Base-by-base conservation (phyloP, 2,888 invertebrate species). In the Cactoblastis cactorum region DNA sequence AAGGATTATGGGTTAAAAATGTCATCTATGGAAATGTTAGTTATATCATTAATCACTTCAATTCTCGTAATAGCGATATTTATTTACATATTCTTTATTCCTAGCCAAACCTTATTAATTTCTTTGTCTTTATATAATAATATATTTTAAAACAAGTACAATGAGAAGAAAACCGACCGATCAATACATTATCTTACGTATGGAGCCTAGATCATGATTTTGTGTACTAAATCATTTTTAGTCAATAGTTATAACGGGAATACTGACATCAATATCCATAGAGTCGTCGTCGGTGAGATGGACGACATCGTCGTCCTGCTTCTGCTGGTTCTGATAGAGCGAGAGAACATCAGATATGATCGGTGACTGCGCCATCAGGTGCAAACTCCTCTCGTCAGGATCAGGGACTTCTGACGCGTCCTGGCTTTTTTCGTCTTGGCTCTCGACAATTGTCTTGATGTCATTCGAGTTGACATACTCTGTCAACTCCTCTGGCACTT, bases 311-410 rank as follows among this genome's bases (percentile, higher is more conserved):
- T 55, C 39, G 12, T 54, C 55, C 8, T 51, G 45, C 12, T 37
- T 53, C 24, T 71, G 68, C 19, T 76, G 71, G 8, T 71, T 69
- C 52, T 80, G 72, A 53, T 74, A 85, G 0, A 87, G 69, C 0
- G 88, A 88, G 8, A 87, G 64, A 2, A 89, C 87, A 49, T 86
- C 86, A 0, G 87, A 89, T 63, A 88, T 88, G 2, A 88, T 80
- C 0, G 87, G 86, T 1, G 85, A 78, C 41, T 82, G 80, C 0
- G 73, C 76, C 67, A 78, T 74, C 38, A 71, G 59, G 37, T 77
- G 77, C 19, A 78, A 52, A 3, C 71, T 63, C 14, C 65, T 65
- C 48, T 77, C 71, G 11, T 70, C 65, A 24, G 74, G 50, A n/a
- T 53, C 24, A 6, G 39, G 34, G 11, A 35, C 51, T 32, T 53